Base-by-base conservation (phyloP, 2,888 invertebrate species). In the Zhengitettix transpicula region DNA sequence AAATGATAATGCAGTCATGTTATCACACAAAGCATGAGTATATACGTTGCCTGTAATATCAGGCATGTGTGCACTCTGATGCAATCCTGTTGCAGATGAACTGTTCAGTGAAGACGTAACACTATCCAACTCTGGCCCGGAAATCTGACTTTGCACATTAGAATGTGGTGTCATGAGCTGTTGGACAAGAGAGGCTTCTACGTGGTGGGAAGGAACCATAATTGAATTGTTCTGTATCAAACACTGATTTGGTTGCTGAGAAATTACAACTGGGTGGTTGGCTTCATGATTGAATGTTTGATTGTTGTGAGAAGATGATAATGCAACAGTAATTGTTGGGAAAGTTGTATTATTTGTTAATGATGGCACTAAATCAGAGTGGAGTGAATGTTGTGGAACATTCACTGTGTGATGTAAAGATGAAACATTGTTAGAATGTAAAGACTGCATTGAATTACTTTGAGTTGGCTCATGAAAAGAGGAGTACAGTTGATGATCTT, bases 231-330 rank as follows among this genome's bases (percentile, higher is more conserved):
- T 44, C 9, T 2, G 15, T 11, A 44, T 44, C 3, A 28, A 11
- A 15, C 16, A 12, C 28, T 59, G 52, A 42, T 52, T 52, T 10
- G 52, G 56, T 52, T 56, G 59, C 41, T 59, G 41, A 58, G 42
- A 47, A 47, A n/a, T 14, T n/a, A 14, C 47, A 7, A 47, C n/a
- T 14, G 14, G 14, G n/a, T 47, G 14, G 12, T 14, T 47, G 12
- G 12, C 5, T 47, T 47, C 14, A 5, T 47, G 47, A 14, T 47
- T n/a, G n/a, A 14, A 14, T 47, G 47, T 8, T 47, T 47, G 47
- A 5, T 8, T 12, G 12, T 12, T 47, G 8, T 47, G 14, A 47
- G 5, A 2, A 14, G 47, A 14, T 14, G 47, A n/a, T 14, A 47
- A n/a, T 12, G 47, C 47, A 14, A 47, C 12, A 47, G 47, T 47